phyloP scores from a whole-genome alignment of 2,797 vertebrate genomes.

The Zenarchopterus dispar region DNA sequence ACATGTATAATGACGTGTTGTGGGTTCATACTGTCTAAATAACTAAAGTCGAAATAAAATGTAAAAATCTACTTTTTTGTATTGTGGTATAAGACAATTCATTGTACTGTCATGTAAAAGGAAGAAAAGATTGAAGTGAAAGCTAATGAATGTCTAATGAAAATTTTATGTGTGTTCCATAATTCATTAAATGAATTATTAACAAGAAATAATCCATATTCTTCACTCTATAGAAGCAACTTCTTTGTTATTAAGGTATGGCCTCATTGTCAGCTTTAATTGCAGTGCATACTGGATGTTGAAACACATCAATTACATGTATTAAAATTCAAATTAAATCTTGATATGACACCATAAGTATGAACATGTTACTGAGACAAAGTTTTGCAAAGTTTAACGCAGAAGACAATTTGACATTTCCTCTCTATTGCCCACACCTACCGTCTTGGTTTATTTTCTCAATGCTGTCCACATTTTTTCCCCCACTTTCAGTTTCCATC shows the following conservation, averaged over 20 bases:
- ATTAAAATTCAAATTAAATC: slow-evolving; percentile 5
- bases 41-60: too few species aligned
- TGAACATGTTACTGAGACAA: background rate
- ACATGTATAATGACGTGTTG: too few species aligned
- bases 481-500: slow-evolving; percentile 1
- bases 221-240: too few species aligned
- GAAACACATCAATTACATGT: slow-evolving; percentile 3
- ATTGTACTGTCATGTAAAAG: slow-evolving; percentile 20
- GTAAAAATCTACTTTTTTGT: too few species aligned
- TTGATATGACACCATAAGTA: slow-evolving; percentile 2
- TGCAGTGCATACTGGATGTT: background rate
- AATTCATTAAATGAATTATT: too few species aligned
- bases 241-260: too few species aligned
- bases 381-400: background rate
- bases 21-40: too few species aligned
- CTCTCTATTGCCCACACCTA: background rate
- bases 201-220: too few species aligned
- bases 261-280: too few species aligned
- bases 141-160: slow-evolving; percentile 48
- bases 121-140: slow-evolving; percentile 22
- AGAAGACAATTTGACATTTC: background rate
- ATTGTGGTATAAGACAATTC: slow-evolving; percentile 46
- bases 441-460: background rate
- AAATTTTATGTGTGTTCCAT: too few species aligned
- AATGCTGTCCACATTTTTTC: background rate